Conservation (phyloP, 2,113 vertebrate species). For the Monarcha castaneiventris region DNA sequence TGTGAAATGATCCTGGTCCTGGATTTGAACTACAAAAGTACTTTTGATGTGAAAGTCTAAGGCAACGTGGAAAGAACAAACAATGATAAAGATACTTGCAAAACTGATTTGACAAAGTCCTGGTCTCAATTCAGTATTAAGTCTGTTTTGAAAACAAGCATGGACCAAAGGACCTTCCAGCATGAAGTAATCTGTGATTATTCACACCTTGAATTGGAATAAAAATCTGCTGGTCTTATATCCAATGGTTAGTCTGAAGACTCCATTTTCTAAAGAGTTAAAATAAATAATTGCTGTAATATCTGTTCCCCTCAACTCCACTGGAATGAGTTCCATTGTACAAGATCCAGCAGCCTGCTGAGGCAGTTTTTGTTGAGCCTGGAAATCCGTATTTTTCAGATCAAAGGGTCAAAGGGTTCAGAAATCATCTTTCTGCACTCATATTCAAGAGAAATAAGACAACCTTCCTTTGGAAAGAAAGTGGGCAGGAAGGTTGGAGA, state of each 20-base stretch:
- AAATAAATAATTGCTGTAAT: background rate
- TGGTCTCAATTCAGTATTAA: background rate
- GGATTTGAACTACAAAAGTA: background rate
- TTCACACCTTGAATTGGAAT: background rate
- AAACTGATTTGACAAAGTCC: background rate
- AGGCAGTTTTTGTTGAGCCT: background rate
- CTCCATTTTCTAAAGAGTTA: background rate
- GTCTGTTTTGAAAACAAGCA: background rate
- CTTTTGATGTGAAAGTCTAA: background rate
- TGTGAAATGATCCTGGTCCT: background rate
- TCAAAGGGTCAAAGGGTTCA: background rate
- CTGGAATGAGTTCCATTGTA: background rate
- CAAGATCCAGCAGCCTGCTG: background rate
- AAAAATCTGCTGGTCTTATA: background rate
- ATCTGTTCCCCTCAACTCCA: background rate
- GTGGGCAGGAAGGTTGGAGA: background rate
- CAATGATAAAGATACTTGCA: background rate
- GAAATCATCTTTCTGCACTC: background rate
- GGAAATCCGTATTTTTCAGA: background rate
- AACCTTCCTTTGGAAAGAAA: background rate
- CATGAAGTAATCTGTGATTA: background rate
- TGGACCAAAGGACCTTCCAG: background rate
- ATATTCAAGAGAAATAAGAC: background rate
- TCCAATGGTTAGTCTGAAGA: background rate
- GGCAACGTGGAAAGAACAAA: background rate